These are phyloP conservation scores for Coluber constrictor DNA, from an alignment of 2,797 vertebrate genomes.

Conservation along the genomic window DNA sequence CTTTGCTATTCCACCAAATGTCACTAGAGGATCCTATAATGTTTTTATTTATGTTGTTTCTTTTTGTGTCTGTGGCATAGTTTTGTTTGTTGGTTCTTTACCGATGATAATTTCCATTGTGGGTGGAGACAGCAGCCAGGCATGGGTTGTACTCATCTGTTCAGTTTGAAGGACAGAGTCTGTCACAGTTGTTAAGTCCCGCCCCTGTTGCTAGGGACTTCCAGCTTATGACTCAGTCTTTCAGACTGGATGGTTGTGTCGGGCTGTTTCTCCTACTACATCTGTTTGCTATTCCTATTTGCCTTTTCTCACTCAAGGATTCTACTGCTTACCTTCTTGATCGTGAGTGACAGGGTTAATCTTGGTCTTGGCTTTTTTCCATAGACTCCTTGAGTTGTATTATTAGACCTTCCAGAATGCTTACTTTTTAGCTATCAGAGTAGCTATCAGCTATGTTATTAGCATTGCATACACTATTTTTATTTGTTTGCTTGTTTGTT, in stretches of 20 bases:
- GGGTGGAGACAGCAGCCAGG: too few species aligned
- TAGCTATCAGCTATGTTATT: not conserved
- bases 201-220: too few species aligned
- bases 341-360: not conserved
- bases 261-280: too few species aligned
- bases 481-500: not conserved
- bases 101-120: not conserved
- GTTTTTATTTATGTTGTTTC: not conserved
- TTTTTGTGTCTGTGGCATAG: not conserved
- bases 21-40: not conserved
- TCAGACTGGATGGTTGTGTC: too few species aligned
- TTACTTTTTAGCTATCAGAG: not conserved
- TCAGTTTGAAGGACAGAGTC: too few species aligned
- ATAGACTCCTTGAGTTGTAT: not conserved
- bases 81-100: not conserved
- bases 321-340: too few species aligned
- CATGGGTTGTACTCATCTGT: too few species aligned
- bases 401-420: not conserved
- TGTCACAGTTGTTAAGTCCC: too few species aligned
- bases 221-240: too few species aligned
- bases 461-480: not conserved
- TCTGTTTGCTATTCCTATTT: too few species aligned
- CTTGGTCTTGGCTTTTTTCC: not conserved
- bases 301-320: too few species aligned
- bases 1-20: not conserved